Percentiles rank a stretch among this genome's conserved stretches.
Conservation (phyloP, 1,140 invertebrate species). For the Plectrocnemia conspersa region DNA sequence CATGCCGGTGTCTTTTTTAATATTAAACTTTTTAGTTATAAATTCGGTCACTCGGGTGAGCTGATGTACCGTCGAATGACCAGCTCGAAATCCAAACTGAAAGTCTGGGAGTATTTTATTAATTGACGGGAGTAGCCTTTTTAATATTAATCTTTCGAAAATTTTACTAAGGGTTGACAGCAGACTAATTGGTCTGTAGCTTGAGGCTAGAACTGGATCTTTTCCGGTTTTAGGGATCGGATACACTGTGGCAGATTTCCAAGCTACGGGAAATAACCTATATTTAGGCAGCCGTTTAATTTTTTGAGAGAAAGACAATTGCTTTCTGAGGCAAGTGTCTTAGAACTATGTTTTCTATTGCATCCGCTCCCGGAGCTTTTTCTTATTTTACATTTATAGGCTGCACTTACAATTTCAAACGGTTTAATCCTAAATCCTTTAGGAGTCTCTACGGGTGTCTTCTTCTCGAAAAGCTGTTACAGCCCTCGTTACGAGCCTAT, state of each 20-base stretch:
- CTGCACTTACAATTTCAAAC: no score
- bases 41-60: slow-evolving; percentile 38
- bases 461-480: no score
- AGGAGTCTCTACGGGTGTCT: no score
- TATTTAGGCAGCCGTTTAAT: slow-evolving; percentile 36
- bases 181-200: slow-evolving; percentile 40
- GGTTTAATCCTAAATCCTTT: no score
- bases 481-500: no score
- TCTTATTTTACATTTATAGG: no score
- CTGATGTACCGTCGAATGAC: slow-evolving; percentile 39
- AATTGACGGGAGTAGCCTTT: slow-evolving; percentile 22
- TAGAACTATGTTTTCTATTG: slow-evolving; percentile 2
- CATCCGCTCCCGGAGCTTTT: neutral
- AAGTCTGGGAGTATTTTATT: slow-evolving; percentile 34
- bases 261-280: slow-evolving; percentile 37
- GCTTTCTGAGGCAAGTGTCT: neutral
- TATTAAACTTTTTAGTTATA: slow-evolving; percentile 34
- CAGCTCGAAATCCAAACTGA: slow-evolving; percentile 42
- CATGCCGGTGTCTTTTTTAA: slow-evolving; percentile 32
- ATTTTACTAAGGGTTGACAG: slow-evolving; percentile 38
- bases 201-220: slow-evolving; percentile 26
- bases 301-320: slow-evolving; percentile 5
- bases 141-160: slow-evolving; percentile 37
- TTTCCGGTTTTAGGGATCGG: slow-evolving; percentile 42
- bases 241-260: slow-evolving; percentile 40